Evolutionary conservation across 23 tunicate species (phyloP), one percentile per base, ranked within the genome.

Genomic region (Ascidia mentula): DNA sequence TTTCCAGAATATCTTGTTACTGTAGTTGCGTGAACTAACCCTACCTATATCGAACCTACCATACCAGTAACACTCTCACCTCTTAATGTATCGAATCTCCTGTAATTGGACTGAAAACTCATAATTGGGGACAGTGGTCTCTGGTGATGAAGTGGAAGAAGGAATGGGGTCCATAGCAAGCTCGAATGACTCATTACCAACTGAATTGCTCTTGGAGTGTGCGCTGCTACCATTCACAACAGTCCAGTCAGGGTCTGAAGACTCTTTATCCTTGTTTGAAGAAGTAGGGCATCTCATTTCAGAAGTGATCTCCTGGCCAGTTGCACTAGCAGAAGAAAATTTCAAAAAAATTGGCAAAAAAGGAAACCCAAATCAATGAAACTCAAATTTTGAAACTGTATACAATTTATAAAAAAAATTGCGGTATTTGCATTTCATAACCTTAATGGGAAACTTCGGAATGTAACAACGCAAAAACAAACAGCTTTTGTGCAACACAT

Each of bases 161-260:
- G 82, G 61, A 34, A 80, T 31, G 18, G 60, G 77, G 7, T 82
- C 90, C 79, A 72, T 73, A 1, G 46, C 72, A 32, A 80, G 46
- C 24, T 80, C 79, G 40, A 70, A 82, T 40, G 87, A 79, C 7
- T 81, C 82, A n/a, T 87, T 45, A 34, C 38, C 75, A 12, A 42
- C 76, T 39, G 59, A 71, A 28, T 80, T 34, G 72, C 45, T 71
- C 40, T 76, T 76, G 15, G 72, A 76, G 59, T 45, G 72, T 32
- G 45, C 53, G 69, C 34, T 61, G 45, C 80, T 69, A 26, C 82
- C 80, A 37, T 76, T 59, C 69, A 91, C 84, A 40, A 91, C 60
- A 34, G 97, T 85, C 97, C 97, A 91, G 32, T 91, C 97, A 35
- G 90, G 97, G 32, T 91, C 97, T 18, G 75, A 32, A 20, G 89